Base-by-base conservation (phyloP, 2,797 vertebrate genomes). In the Syngnathus rostellatus region DNA sequence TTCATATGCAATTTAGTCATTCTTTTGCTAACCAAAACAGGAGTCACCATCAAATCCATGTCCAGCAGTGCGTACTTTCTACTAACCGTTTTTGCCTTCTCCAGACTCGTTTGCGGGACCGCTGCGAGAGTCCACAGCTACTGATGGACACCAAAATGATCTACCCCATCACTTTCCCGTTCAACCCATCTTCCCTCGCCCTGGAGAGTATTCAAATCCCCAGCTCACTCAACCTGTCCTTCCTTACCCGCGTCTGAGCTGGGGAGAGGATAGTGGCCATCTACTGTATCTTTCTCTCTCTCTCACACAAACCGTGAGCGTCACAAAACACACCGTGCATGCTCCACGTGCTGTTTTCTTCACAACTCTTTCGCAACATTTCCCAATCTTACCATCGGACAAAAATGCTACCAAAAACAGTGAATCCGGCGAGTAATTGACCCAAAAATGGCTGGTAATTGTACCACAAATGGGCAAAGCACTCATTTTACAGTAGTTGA, bases 161-260 rank as follows among this genome's bases (percentile, higher is more conserved):
- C 83, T 98, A 98, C 43, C 97, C 97, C 0, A 95, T 99, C 78
- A 98, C 95, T 46, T 99, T 99, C 79, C 97, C 97, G 0, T 99
- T 99, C 79, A 98, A 91, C 79, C 97, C 97, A 0, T 99, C 97
- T 71, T 93, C 94, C 53, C 90, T 99, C 6, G 94, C 94, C 1
- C 86, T 99, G 79, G 97, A 99, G 88, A 98, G 95, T 85, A 97
- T 99, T 87, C 97, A 98, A 89, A 96, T 99, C 80, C 97, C 97
- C 38, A 46, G 89, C 81, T 98, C 96, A 46, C 91, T 99, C 79
- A 94, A 95, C 76, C 88, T 99, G 83, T 87, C 75, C 48, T 99
- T 99, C 92, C 94, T 99, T 72, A 87, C 91, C 2, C 94, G 95
- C 5, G 97, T 99, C 76, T 99, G 67, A 76, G 64, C 7, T 5